Percentiles rank a stretch among this genome's conserved stretches.
Conservation (phyloP, 2,113 vertebrate genomes). For the Cinclus mexicanus region DNA sequence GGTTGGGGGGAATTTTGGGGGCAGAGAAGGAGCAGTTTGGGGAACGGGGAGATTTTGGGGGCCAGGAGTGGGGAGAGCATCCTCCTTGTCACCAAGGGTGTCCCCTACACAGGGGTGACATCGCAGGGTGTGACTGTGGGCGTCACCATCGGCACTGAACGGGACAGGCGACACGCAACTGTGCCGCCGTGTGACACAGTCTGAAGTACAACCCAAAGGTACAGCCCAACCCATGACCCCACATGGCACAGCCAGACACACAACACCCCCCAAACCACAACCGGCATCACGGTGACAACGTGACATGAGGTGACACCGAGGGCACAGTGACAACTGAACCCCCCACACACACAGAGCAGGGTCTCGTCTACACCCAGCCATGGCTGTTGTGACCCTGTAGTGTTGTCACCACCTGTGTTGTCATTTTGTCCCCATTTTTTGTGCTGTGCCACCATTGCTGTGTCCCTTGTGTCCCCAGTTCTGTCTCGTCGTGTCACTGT, state of each 20-base stretch:
- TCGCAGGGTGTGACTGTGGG: no score
- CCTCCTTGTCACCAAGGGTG: not conserved
- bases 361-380: no score
- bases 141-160: no score
- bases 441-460: no score
- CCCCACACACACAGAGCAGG: no score
- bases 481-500: no score
- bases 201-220: not conserved
- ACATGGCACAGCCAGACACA: not conserved
- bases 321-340: not conserved
- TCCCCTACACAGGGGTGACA: no score
- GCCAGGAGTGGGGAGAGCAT: not conserved
- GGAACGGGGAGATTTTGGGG: not conserved
- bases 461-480: no score
- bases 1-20: not conserved
- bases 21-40: not conserved
- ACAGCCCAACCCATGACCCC: not conserved
- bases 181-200: not conserved
- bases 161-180: not conserved
- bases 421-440: not conserved
- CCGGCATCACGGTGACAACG: not conserved
- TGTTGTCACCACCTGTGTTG: not conserved
- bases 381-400: not conserved
- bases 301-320: not conserved
- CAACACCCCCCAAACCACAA: not conserved